Evolutionary conservation across 1,140 invertebrate genomes (phyloP).

Genomic region (Brachionus calyciflorus): DNA sequence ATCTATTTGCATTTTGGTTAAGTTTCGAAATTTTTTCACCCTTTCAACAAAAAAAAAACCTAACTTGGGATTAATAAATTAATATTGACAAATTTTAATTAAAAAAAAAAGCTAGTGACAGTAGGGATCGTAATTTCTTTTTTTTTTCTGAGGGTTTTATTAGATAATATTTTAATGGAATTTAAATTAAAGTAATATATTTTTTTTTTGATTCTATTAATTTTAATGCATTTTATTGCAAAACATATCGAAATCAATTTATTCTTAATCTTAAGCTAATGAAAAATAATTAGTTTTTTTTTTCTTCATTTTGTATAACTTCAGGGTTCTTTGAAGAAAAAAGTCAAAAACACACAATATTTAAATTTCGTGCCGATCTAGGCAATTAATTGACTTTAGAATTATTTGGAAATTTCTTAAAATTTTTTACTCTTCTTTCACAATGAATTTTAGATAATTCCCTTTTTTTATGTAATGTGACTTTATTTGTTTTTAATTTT

Average conservation of each 20-base stretch:
- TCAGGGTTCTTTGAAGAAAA: background rate
- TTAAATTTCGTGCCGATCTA: background rate
- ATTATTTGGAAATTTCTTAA: no score
- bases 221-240: background rate
- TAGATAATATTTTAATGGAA: constrained; percentile 19
- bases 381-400: no score
- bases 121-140: no score
- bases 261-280: background rate
- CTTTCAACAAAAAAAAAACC: background rate
- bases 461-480: no score
- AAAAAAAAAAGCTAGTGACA: background rate
- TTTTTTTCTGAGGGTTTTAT: constrained; percentile 1
- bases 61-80: constrained; percentile 10
- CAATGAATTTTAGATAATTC: no score
- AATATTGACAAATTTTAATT: constrained; percentile 30
- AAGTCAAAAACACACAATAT: background rate
- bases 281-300: background rate
- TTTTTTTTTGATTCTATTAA: no score
- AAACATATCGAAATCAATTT: background rate
- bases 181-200: constrained; percentile 2
- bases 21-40: no score
- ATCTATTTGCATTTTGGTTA: no score
- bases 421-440: no score
- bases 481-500: no score
- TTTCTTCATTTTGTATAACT: background rate